Conservation (phyloP, 2,888 invertebrate species). For the Oegoconia quadripuncta region DNA sequence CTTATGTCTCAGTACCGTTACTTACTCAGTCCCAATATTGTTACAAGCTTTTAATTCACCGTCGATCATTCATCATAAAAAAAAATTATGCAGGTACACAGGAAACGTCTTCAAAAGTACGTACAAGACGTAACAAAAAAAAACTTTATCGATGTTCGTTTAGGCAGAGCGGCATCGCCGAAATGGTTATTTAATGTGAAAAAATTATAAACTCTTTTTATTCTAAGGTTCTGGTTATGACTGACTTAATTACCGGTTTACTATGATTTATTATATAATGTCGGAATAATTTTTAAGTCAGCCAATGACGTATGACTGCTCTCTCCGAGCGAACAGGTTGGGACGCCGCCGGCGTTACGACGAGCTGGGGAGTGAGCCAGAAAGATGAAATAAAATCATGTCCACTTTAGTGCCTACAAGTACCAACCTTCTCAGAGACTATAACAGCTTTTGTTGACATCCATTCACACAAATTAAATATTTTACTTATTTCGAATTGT, state of each 20-base stretch:
- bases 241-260: conserved; percentile 77
- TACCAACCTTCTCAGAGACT: background rate
- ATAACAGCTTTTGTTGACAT: background rate
- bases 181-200: conserved; percentile 76
- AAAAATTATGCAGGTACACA: conserved; percentile 27
- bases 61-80: conserved; percentile 32
- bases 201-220: conserved; percentile 71
- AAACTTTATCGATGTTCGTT: conserved; percentile 60
- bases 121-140: conserved; percentile 25
- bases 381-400: background rate
- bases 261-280: conserved; percentile 77
- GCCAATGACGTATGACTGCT: conserved; percentile 72
- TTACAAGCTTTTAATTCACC: conserved; percentile 28
- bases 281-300: conserved; percentile 69
- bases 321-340: conserved; percentile 60
- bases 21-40: conserved; percentile 25
- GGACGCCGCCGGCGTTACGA: conserved; percentile 65
- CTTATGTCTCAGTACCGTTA: conserved; percentile 2
- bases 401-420: background rate
- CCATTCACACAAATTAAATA: no score
- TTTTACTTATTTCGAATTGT: no score
- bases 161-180: conserved; percentile 42
- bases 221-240: conserved; percentile 69
- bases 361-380: conserved; percentile 6
- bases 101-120: conserved; percentile 29